Percentiles rank a stretch among this genome's conserved stretches.
These are phyloP conservation scores for Rhimphoctona megacephalus DNA, from an alignment of 2,888 invertebrate genomes.

Conservation along the genomic window DNA sequence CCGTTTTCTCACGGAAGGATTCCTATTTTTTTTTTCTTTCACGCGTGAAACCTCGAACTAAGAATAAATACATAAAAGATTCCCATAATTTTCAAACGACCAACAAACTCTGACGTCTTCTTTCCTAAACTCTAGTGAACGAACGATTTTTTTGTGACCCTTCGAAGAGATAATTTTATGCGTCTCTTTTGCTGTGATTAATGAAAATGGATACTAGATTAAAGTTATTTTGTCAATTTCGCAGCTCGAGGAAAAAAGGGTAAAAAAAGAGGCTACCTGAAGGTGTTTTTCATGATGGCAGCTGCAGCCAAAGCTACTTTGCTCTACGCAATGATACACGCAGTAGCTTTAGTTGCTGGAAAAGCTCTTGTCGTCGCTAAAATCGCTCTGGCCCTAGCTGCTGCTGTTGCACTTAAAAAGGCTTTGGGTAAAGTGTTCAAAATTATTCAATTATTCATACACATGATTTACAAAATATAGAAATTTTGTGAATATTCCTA, in stretches of 20 bases:
- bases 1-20: too few relatives aligned
- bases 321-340: constrained; percentile 92
- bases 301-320: constrained; percentile 91
- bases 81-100: neutral
- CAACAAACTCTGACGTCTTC: neutral
- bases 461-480: neutral
- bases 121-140: neutral
- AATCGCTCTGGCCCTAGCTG: constrained; percentile 92
- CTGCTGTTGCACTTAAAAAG: constrained; percentile 93
- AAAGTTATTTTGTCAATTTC: constrained; percentile 41
- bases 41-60: neutral
- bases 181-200: neutral
- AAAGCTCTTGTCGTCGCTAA: constrained; percentile 94
- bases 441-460: constrained; percentile 32
- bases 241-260: constrained; percentile 86
- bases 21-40: neutral
- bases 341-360: constrained; percentile 92
- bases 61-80: neutral
- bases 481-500: too few relatives aligned
- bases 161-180: neutral
- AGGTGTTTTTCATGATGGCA: constrained; percentile 89
- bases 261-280: constrained; percentile 89
- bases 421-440: constrained; percentile 74
- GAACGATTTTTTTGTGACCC: neutral
- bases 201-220: neutral